A percentile compares a stretch with the other conserved stretches of the same genome.
Conservation (phyloP, 2,113 vertebrate species). For the Podocnemis expansa region DNA sequence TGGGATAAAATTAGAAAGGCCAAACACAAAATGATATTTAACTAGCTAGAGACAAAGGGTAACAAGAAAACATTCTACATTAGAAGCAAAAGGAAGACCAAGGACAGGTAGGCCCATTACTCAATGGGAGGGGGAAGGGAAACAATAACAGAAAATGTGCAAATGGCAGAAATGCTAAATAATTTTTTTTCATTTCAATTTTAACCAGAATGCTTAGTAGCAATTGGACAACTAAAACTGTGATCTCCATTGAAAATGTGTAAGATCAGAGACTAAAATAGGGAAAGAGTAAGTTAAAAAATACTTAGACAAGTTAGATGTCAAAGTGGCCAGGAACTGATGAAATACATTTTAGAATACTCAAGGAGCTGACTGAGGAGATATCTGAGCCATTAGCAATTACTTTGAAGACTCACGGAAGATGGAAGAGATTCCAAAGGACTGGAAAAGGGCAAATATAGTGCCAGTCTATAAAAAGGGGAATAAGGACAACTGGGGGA, state of each 20-base stretch:
- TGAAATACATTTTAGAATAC: not conserved
- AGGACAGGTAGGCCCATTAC: not conserved
- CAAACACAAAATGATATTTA: not conserved
- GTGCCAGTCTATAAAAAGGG: not conserved
- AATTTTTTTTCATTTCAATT: too few relatives aligned
- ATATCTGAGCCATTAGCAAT: not conserved
- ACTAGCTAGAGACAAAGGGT: not conserved
- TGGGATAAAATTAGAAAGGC: not conserved
- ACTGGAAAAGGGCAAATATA: not conserved
- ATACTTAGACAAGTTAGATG: not conserved
- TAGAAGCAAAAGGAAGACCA: not conserved
- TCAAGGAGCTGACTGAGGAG: not conserved
- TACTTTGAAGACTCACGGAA: not conserved
- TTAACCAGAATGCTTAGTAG: too few relatives aligned
- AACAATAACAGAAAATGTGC: not conserved
- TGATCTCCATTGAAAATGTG: not conserved
- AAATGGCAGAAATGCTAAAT: not conserved
- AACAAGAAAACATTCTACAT: not conserved
- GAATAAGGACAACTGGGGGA: not conserved
- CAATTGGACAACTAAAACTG: not conserved
- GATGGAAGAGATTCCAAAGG: not conserved
- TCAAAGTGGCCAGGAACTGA: not conserved
- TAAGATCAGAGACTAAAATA: not conserved
- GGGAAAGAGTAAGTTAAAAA: not conserved
- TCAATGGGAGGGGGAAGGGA: not conserved